These are phyloP conservation scores for Esox niger DNA, from an alignment of 2,113 vertebrate species.

Conservation along the genomic window DNA sequence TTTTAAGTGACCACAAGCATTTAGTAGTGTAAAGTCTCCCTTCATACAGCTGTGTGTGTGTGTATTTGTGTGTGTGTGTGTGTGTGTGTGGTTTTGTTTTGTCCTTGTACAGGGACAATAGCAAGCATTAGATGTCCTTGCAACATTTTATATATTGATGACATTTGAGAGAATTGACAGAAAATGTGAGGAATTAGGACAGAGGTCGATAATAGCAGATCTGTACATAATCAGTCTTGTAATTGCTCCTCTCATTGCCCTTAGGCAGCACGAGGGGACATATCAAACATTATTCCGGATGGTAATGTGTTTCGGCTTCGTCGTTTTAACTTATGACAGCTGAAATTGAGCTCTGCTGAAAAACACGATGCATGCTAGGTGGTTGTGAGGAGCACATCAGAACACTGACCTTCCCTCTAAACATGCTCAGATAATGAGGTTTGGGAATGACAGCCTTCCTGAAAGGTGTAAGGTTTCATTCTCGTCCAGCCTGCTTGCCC, in stretches of 20 bases:
- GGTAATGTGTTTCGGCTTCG: constrained; percentile 71
- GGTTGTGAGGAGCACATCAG: constrained; percentile 45
- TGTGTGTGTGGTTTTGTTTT: constrained; percentile 18
- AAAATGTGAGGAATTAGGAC: constrained; percentile 57
- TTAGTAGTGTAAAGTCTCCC: too few relatives aligned
- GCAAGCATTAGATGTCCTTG: constrained; percentile 51
- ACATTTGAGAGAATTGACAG: constrained; percentile 65
- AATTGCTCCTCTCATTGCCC: constrained; percentile 74
- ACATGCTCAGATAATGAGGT: constrained; percentile 68
- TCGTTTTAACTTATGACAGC: constrained; percentile 71
- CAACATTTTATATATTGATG: constrained; percentile 71
- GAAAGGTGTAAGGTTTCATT: constrained; percentile 51
- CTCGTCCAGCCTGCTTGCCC: neutral
- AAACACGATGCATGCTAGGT: constrained; percentile 39
- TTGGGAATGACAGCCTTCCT: constrained; percentile 54
- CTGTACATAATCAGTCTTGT: constrained; percentile 51
- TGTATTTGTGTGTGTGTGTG: constrained; percentile 23
- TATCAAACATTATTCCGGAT: constrained; percentile 72
- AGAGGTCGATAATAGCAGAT: constrained; percentile 63
- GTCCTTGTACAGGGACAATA: constrained; percentile 53
- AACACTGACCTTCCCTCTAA: constrained; percentile 65
- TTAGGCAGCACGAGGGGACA: constrained; percentile 61
- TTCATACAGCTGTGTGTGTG: constrained; percentile 13
- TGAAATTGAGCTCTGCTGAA: constrained; percentile 60
- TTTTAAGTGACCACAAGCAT: too few relatives aligned